Evolutionary conservation across 2,113 vertebrate genomes (phyloP), one percentile per base, ranked within the genome.

Genomic region (Marcusenius ussheri): DNA sequence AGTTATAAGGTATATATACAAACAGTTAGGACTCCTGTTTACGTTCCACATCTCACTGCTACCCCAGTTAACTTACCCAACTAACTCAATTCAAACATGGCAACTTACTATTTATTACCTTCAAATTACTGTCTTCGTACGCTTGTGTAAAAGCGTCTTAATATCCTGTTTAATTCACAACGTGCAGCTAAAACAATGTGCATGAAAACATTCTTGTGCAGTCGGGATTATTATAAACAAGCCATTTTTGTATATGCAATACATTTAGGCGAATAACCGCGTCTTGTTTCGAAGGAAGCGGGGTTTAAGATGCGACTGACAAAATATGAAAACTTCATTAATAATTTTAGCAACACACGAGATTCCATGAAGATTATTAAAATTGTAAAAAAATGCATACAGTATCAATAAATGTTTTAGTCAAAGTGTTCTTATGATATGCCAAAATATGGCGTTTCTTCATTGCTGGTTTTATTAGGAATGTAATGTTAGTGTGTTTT

Each of bases 1-100:
- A 94, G 27, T 93, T 93, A 46, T 90, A 93, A 93, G 27, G 92
- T 93, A 50, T 91, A 50, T 91, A 90, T 91, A 8, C 88, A 89
- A 51, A 80, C 46, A 3, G 39, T 49, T 47, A 58, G 27, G 17
- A 89, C 27, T 39, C 47, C 21, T 49, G 10, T 49, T 88, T 51
- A 89, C 70, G 7, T 21, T 51, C 15, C 24, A 39, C 27, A 24
- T 80, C 46, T 80, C 77, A 80, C 8, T 51, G 66, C 39, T 66
- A 80, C 31, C 24, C 27, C 53, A 5, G n/a, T 88, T 70, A 77
- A 39, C 70, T 77, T 77, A 17, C 13, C 70, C 70, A 39, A 39
- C 70, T 77, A 77, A 77, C 35, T 31, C 31, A 19, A 77, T 39
- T 13, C 70, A 31, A 77, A 39, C 70, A 15, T 39, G 35, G 2